Conservation (phyloP, 2,797 vertebrate genomes). For the Dipus sagitta region DNA sequence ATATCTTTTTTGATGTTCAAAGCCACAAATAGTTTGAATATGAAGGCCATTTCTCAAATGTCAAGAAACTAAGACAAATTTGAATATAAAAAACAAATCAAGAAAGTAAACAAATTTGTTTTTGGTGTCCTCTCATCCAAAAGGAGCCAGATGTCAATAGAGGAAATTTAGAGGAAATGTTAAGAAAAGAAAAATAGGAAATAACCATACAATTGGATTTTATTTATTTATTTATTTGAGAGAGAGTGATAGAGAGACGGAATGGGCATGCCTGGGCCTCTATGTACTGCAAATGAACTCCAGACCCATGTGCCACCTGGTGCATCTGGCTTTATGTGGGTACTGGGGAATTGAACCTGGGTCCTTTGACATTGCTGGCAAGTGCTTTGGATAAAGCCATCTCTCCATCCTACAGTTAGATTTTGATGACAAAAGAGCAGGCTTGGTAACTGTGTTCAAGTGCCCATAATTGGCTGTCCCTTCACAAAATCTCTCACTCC, state of each 20-base stretch:
- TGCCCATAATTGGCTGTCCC: not conserved
- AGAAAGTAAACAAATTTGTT: slow-evolving; percentile 70
- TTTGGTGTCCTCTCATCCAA: slow-evolving; percentile 63
- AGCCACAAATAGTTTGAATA: slow-evolving; percentile 54
- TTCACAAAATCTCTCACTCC: not conserved
- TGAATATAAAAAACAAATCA: slow-evolving; percentile 55
- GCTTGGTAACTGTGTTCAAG: not conserved
- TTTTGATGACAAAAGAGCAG: slow-evolving; percentile 28
- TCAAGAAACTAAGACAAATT: slow-evolving; percentile 58
- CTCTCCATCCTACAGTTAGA: not conserved
- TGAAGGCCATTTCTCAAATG: slow-evolving; percentile 51
- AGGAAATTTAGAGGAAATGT: slow-evolving; percentile 35
- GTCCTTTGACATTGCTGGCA: no score
- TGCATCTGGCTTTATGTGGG: no score
- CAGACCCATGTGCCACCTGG: no score
- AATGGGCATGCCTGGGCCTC: no score
- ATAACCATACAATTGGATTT: slow-evolving; percentile 2
- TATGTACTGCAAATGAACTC: no score
- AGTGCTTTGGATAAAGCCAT: no score
- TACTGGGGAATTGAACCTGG: no score
- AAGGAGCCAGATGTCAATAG: slow-evolving; percentile 49
- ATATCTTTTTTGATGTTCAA: slow-evolving; percentile 55
- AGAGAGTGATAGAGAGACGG: no score
- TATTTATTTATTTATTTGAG: no score
- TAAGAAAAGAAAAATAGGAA: slow-evolving; percentile 63